Evolutionary conservation across 2,888 invertebrate genomes (phyloP), one percentile per base, ranked within the genome.

Genomic region (Protophormia terraenovae): DNA sequence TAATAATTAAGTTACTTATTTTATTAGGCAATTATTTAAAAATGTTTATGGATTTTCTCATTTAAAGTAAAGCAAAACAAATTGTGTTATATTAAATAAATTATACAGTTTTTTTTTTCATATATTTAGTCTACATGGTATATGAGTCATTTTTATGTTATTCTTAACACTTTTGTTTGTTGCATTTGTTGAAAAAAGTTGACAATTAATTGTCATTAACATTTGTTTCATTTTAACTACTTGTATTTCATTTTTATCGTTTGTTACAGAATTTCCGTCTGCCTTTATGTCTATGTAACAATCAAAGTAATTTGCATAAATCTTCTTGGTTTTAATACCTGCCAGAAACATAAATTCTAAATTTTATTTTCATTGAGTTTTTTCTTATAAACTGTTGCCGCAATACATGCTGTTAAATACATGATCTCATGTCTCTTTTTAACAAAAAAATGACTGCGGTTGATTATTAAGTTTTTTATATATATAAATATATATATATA

Each of bases 191-290:
- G 35, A 14, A 14, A 14, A 6, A 14, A 27, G 27, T 22, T 41
- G 67, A 64, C 79, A 84, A 79, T 84, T 84, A 79, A 71, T 77
- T 77, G 58, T 81, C 77, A 69, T 73, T 72, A 83, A 72, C 41
- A 82, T 72, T 77, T 83, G 35, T 55, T 22, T 38, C 67, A 67
- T 24, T 77, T 72, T 45, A 55, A 80, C 55, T 66, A 55, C 66
- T 73, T 29, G 58, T 45, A 2, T 27, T 64, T n/a, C 53, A 64
- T 45, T 29, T 41, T 10, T 22, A 10, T 27, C 10, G 7, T 12
- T 8, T 41, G 38, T 16, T 16, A 41, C 24, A n/a, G 10, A 12
- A n/a, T 45, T 14, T 12, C n/a, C 27, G 47, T 81, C 47, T 60
- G 62, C 50, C 53, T 29, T 4, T 24, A 24, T 53, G 50, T 75